Evolutionary conservation across 2,113 vertebrate genomes (phyloP), one percentile per base, ranked within the genome.

Genomic region (Isurus oxyrinchus): DNA sequence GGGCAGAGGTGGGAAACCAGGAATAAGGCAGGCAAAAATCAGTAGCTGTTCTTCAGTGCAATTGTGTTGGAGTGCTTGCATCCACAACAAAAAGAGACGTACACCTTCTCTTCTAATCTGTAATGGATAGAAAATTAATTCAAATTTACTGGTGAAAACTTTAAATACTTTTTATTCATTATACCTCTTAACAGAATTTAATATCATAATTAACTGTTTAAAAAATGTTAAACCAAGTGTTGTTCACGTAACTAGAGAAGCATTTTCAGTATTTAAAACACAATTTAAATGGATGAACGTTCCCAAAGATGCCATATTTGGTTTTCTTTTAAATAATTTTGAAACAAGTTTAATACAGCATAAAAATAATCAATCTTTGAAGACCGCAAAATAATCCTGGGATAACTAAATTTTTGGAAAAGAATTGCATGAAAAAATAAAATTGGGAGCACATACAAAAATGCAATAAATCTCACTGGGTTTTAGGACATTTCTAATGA

Each of bases 1-100:
- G 25, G 98, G 98, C 13, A 99, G 99, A 94, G 99, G 97, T 14
- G 99, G 99, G 98, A 99, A 99, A 96, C 99, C 99, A 87, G 99
- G 99, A 97, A 99, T 99, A 97, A 99, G 98, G 97, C 99, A 99
- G 66, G 99, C 99, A 96, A 99, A 99, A 98, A 99, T 99, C 97
- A 99, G 99, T 96, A 99, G 98, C 96, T 99, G 99, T 97, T 99
- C 99, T 88, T 97, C 98, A 97, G 98, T 98, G 27, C 99, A 99
- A 96, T 99, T 99, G 97, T 98, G 98, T 96, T 99, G 99, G 97
- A 99, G 98, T 23, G 99, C 99, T 98, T 99, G 99, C 98, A 99
- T 98, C 99, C 99, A 99, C 96, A 99, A 97, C 97, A 99, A 98
- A 97, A 99, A 99, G 97, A 99, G 98, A 96, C 99, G 99, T 96